Evolutionary conservation across 2,113 vertebrate species (phyloP), one percentile per base, ranked within the genome.

Genomic region (Colaptes auratus): DNA sequence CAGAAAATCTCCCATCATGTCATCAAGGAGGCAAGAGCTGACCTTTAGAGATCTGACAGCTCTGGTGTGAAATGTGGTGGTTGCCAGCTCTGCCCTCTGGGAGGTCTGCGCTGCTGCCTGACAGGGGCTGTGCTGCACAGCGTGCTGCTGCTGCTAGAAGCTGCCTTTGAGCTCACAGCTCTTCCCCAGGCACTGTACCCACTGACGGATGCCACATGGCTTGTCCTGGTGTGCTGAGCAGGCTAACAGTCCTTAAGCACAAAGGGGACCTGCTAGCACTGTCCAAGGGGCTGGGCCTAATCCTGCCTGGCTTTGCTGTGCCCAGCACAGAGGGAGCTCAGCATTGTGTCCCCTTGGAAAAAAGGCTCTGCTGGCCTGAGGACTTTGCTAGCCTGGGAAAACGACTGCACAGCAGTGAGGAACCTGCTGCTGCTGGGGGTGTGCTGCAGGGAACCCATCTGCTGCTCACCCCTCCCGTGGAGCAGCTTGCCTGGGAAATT

Each of bases 71-170:
- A 28, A 18, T 6, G 50, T 0, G 2, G 19, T 36, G 59, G 23
- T 50, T 90, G 76, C 8, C 14, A 24, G 6, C 25, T 27, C 42
- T 2, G 7, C 39, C 39, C 69, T 81, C 80, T 77, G 9, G 2
- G 35, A 31, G 58, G 20, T n/a, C 55, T 64, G 53, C 24, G 3
- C 55, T 25, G 61, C 60, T 82, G 79, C 66, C 63, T 25, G 0
- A 6, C 0, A 0, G 7, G 25, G 30, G 33, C 60, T 16, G 36
- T 15, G 55, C 63, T 65, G 72, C 46, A 31, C 44, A 36, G 12
- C 8, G 9, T 1, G 33, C 24, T 0, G 1, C 13, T 59, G 77
- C 16, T 0, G 0, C 44, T 70, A 48, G 24, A 48, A 27, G 3
- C 3, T 67, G 64, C 35, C 46, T 9, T 28, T 21, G 25, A 82